Evolutionary conservation across 2,888 invertebrate genomes (phyloP), one percentile per base, ranked within the genome.

Genomic region (Seira sanloemensis): DNA sequence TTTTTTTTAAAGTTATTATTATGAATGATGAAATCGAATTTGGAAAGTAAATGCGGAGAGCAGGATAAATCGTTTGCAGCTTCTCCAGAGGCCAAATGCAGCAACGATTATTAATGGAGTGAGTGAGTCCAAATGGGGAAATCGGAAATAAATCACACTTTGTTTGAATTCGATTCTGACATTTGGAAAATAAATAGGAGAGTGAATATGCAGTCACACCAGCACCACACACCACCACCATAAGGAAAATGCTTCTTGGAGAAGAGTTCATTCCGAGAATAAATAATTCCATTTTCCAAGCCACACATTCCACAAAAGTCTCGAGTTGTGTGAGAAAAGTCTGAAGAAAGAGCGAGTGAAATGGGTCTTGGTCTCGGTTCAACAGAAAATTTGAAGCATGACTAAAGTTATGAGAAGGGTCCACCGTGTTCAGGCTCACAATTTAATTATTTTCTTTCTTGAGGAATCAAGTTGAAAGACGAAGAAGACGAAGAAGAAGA

Each of bases 361-460:
- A 16, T 69, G 24, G 62, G 18, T 74, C 27, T 62, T 75, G 25
- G 65, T 67, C 50, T 79, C 72, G 72, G 72, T 73, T 79, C 78
- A 81, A 21, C 25, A 25, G 74, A 81, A 75, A 78, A 75, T 75
- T 75, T 81, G 46, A 75, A 75, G 81, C 81, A 81, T 81, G 81
- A 81, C 81, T 67, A 81, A 81, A 37, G 19, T 58, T 25, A n/a
- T 46, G 68, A 71, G 50, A 81, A 81, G 81, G 81, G 81, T 81
- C 81, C 75, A 68, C 62, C 66, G 66, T n/a, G 21, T 19, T 68
- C 27, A 68, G 26, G 12, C 18, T 80, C 75, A 80, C 58, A 62
- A n/a, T 75, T 68, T 75, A 80, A 80, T 74, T 75, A 80, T 75
- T 78, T 79, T 54, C 72, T 50, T 72, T 62, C 23, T 74, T 26